Evolutionary conservation across 2,888 invertebrate genomes (phyloP), one percentile per base, ranked within the genome.

Genomic region (Standfussiana lucernea): DNA sequence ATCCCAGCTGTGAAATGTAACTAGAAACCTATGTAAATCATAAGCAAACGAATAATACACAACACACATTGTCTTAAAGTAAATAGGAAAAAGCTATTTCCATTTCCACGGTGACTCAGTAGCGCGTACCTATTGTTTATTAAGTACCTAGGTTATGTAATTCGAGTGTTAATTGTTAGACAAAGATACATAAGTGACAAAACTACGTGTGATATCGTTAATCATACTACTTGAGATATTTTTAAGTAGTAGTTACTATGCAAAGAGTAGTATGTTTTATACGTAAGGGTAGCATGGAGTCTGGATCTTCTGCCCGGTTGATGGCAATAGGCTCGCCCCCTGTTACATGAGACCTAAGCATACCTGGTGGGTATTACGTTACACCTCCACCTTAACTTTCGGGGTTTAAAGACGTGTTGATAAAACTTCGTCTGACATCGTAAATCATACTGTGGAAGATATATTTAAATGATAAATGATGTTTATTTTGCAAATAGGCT

Each of bases 51-150:
- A 18, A 56, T n/a, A n/a, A n/a, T n/a, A n/a, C n/a, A n/a, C n/a
- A n/a, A n/a, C n/a, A n/a, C n/a, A n/a, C 28, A 53, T 62, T 61
- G 61, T 72, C 42, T 15, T 35, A 61, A 65, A 77, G 75, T 68
- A 72, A 71, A 75, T 59, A 84, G n/a, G 87, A 75, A 80, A 80
- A 72, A 80, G 72, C 35, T 61, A 68, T 72, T 74, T 74, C 68
- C 62, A 82, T 85, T 66, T 72, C 35, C 42, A 45, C 74, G 21
- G 66, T 76, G 45, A 82, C 24, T 77, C 40, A 71, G 45, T 28
- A 11, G 45, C 65, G 8, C 1, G 47, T 67, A n/a, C n/a, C n/a
- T n/a, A 53, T 35, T 72, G 72, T 82, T 76, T 82, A 53, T 53
- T 42, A 45, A 76, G 61, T 21, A 56, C n/a, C n/a, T n/a, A n/a